Evolutionary conservation across 2,888 invertebrate genomes (phyloP).

Genomic region (Athalia circularis): DNA sequence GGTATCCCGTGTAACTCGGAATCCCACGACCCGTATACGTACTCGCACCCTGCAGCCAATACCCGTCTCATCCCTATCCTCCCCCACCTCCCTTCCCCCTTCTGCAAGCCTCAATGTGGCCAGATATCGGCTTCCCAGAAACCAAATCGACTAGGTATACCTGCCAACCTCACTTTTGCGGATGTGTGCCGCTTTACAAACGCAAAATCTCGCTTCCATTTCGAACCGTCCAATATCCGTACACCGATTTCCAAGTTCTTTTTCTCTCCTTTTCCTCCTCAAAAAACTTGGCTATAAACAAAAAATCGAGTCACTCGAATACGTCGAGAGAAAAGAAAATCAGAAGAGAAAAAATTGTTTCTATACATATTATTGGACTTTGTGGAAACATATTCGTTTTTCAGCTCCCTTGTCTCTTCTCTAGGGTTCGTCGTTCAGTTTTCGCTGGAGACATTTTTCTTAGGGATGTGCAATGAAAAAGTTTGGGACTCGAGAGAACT

Average conservation of each 20-base stretch:
- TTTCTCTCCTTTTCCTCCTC: background rate
- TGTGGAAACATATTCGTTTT: background rate
- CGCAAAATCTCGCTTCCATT: conserved; percentile 42
- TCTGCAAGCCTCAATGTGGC: conserved; percentile 65
- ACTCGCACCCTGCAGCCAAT: conserved; percentile 66
- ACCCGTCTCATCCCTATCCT: conserved; percentile 54
- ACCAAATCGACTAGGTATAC: conserved; percentile 60
- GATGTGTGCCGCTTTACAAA: conserved; percentile 51
- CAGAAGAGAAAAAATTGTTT: too few relatives aligned
- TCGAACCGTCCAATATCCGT: background rate
- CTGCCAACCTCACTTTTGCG: conserved; percentile 36
- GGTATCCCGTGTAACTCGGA: background rate
- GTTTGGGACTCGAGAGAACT: conserved; percentile 49
- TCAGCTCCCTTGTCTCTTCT: conserved; percentile 41
- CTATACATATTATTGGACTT: too few relatives aligned
- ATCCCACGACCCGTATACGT: conserved; percentile 52
- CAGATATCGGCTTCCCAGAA: conserved; percentile 74
- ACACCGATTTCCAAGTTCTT: background rate
- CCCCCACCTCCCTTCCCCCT: conserved; percentile 48
- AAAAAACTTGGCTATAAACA: background rate
- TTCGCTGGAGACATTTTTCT: conserved; percentile 11
- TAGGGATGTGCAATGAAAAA: conserved; percentile 53
- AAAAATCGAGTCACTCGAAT: too few relatives aligned
- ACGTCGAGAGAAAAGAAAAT: too few relatives aligned
- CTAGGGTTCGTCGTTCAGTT: conserved; percentile 37